Evolutionary conservation across 2,888 invertebrate species (phyloP).

Genomic region (Colostygia pectinataria): DNA sequence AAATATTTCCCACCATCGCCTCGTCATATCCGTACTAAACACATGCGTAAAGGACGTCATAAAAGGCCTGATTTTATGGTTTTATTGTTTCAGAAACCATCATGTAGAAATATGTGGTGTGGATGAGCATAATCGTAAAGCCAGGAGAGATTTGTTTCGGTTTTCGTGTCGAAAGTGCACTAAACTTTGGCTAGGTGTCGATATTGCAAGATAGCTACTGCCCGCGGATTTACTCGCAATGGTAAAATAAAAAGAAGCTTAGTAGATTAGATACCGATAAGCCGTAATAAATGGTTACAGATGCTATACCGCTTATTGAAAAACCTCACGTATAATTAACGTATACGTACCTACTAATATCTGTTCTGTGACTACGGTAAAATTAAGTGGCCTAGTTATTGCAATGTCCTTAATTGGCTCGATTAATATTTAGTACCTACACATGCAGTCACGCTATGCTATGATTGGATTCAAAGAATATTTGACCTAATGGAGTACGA

Average conservation of each 20-base stretch:
- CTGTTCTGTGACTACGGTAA: slow-evolving; percentile 15
- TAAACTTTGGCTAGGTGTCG: background rate
- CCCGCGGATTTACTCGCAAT: too few relatives aligned
- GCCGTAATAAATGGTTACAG: too few relatives aligned
- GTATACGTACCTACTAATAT: too few relatives aligned
- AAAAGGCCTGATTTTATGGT: slow-evolving; percentile 37
- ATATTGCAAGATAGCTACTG: background rate
- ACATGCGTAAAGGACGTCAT: slow-evolving; percentile 50
- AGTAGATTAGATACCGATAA: too few relatives aligned
- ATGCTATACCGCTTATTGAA: too few relatives aligned
- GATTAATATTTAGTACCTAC: slow-evolving; percentile 7
- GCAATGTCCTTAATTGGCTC: too few relatives aligned
- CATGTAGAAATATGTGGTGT: slow-evolving; percentile 13
- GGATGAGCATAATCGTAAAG: slow-evolving; percentile 28
- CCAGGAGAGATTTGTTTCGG: slow-evolving; percentile 49
- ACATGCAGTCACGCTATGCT: background rate
- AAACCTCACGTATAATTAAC: slow-evolving; percentile 1
- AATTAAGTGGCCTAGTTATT: slow-evolving; percentile 20
- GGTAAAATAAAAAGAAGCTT: too few relatives aligned
- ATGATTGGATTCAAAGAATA: background rate
- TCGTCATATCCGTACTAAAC: slow-evolving; percentile 49
- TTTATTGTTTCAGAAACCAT: slow-evolving; percentile 44
- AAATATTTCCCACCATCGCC: slow-evolving; percentile 36
- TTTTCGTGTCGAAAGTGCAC: slow-evolving; percentile 27
- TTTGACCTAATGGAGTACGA: too few relatives aligned